Conservation (phyloP, 2,888 invertebrate genomes). For the Malachius bipustulatus region DNA sequence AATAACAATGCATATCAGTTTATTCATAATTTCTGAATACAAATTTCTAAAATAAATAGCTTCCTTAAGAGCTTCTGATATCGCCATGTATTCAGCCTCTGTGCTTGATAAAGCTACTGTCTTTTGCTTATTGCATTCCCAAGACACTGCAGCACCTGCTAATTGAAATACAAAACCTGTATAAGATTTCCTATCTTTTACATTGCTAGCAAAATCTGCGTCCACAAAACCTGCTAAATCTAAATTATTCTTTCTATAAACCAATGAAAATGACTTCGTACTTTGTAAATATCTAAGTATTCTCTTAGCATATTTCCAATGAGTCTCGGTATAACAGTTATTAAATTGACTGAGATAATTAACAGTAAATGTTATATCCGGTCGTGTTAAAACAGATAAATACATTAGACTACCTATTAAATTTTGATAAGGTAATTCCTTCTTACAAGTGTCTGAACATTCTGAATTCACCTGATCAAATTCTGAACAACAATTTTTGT, state of each 20-base stretch:
- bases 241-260: too few relatives aligned
- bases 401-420: conserved; percentile 21
- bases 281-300: conserved; percentile 15
- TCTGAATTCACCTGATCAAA: conserved; percentile 3
- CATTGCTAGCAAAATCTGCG: too few relatives aligned
- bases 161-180: conserved; percentile 22
- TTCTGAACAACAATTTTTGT: conserved; percentile 12
- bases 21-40: not conserved
- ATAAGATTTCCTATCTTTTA: too few relatives aligned
- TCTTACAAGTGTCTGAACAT: too few relatives aligned
- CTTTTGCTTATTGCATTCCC: conserved; percentile 22
- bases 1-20: too few relatives aligned
- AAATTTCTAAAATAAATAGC: conserved; percentile 9
- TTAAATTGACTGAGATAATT: conserved; percentile 21
- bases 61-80: conserved; percentile 20
- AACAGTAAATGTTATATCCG: conserved; percentile 19
- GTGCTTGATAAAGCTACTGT: too few relatives aligned
- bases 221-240: too few relatives aligned
- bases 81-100: conserved; percentile 23
- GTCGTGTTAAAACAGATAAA: conserved; percentile 20
- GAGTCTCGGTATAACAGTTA: conserved; percentile 13
- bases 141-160: conserved; percentile 20
- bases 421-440: conserved; percentile 18
- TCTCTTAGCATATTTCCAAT: conserved; percentile 16
- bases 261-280: too few relatives aligned